Evolutionary conservation across 2,797 vertebrate species (phyloP).

Genomic region (Harpagifer antarcticus): DNA sequence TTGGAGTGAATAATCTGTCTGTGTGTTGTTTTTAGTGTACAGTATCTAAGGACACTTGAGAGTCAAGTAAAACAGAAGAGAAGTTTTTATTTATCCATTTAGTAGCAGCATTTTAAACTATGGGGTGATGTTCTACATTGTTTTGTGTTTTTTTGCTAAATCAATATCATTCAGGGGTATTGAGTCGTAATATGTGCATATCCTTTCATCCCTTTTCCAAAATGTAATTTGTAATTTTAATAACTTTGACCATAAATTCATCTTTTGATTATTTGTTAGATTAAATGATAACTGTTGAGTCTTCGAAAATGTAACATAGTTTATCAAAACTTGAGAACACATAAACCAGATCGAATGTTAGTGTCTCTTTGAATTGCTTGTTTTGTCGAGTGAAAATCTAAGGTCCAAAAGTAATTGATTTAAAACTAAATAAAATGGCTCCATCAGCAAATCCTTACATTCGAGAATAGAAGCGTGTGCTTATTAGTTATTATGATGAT

Average conservation of each 20-base stretch:
- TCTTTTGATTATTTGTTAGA: background rate
- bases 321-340: background rate
- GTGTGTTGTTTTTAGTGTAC: slow-evolving; percentile 26
- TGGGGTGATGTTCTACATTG: background rate
- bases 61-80: background rate
- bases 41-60: background rate
- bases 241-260: background rate
- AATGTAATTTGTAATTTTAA: background rate
- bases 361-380: too few relatives aligned
- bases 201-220: background rate
- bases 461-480: background rate
- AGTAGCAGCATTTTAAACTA: too few relatives aligned
- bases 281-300: background rate
- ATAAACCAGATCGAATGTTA: too few relatives aligned
- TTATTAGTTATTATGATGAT: background rate
- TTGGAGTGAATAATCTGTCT: slow-evolving; percentile 57
- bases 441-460: background rate
- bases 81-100: too few relatives aligned
- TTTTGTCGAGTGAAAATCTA: too few relatives aligned
- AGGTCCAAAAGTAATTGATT: too few relatives aligned
- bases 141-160: too few relatives aligned
- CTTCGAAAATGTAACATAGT: background rate
- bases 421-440: too few relatives aligned
- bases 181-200: too few relatives aligned
- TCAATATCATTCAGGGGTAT: background rate